Base-by-base conservation (phyloP, 35 echinoderm and acorn worm species). In the Strongylocentrotus purpuratus region DNA sequence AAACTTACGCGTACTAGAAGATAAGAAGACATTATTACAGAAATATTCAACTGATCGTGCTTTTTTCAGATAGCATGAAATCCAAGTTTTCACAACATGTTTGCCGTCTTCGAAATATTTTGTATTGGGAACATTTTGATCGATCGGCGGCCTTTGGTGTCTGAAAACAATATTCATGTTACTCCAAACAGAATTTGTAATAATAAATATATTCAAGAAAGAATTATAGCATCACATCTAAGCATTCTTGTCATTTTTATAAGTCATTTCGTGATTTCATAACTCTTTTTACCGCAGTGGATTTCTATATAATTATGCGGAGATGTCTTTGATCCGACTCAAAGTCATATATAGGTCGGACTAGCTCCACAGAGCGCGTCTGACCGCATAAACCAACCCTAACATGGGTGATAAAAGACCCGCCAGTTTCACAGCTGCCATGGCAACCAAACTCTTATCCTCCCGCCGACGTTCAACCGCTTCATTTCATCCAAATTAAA, bases 321-420 rank as follows among this genome's bases (percentile, higher is more conserved):
- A 28, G 65, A n/a, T 78, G 65, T 78, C 65, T 78, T 78, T 78
- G 65, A 78, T 28, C 65, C 65, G 6, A n/a, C 65, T 78, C 65
- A 78, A 78, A 78, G 65, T 78, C 65, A n/a, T 31, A 28, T 78
- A n/a, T 78, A 28, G 25, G 52, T 59, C 52, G 52, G 52, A 59
- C 17, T 59, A 22, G 65, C 4, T 78, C 65, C 25, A 78, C n/a
- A 78, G 4, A 78, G 7, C 20, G 65, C 65, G 87, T 89, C 45
- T 89, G 87, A 89, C 87, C 87, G 87, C 87, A 89, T 18, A 18
- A 89, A 89, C 87, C 87, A 89, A 46, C 65, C 65, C 65, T 78
- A 78, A 78, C 65, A 78, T 78, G 7, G 65, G 65, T 78, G 65
- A 78, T 78, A 78, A 78, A 28, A 78, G 65, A 78, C 22, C 65